Evolutionary conservation across 2,888 invertebrate genomes (phyloP).

Genomic region (Scaptomyza tumidula): DNA sequence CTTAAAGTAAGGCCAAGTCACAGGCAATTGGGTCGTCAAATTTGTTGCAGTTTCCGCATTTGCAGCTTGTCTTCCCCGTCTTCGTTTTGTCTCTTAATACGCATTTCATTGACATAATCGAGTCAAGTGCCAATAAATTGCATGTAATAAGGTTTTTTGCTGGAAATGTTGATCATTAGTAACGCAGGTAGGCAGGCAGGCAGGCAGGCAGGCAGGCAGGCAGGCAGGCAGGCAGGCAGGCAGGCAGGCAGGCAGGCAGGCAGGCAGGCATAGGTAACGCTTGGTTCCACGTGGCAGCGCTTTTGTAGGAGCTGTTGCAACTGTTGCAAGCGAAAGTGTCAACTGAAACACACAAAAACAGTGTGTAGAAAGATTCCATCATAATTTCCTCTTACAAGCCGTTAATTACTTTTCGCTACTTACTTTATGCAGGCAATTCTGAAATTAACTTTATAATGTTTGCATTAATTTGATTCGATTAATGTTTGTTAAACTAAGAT

Average conservation of each 20-base stretch:
- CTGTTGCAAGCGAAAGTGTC: slow-evolving; percentile 61
- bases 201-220: background rate
- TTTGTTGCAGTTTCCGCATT: slow-evolving; percentile 5
- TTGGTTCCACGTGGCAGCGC: slow-evolving; percentile 69
- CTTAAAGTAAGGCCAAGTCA: background rate
- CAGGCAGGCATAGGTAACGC: slow-evolving; percentile 28
- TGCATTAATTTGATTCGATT: background rate
- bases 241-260: slow-evolving; percentile 31
- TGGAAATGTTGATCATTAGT: slow-evolving; percentile 57
- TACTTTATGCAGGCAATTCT: too few relatives aligned
- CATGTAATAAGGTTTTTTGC: slow-evolving; percentile 42
- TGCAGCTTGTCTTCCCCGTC: background rate
- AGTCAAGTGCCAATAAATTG: slow-evolving; percentile 71
- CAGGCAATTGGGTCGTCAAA: background rate
- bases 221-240: slow-evolving; percentile 24
- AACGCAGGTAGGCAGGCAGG: slow-evolving; percentile 48
- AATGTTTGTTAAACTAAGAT: too few relatives aligned
- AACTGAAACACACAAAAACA: slow-evolving; percentile 12
- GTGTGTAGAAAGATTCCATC: background rate
- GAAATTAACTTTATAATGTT: too few relatives aligned
- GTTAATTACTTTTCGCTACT: background rate
- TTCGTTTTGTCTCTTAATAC: slow-evolving; percentile 5
- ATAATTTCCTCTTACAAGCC: background rate
- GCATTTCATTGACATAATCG: slow-evolving; percentile 69
- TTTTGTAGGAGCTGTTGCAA: slow-evolving; percentile 34